Evolutionary conservation across 2,888 invertebrate genomes (phyloP), one percentile per base, ranked within the genome.

Genomic region (Melinaea menophilus): DNA sequence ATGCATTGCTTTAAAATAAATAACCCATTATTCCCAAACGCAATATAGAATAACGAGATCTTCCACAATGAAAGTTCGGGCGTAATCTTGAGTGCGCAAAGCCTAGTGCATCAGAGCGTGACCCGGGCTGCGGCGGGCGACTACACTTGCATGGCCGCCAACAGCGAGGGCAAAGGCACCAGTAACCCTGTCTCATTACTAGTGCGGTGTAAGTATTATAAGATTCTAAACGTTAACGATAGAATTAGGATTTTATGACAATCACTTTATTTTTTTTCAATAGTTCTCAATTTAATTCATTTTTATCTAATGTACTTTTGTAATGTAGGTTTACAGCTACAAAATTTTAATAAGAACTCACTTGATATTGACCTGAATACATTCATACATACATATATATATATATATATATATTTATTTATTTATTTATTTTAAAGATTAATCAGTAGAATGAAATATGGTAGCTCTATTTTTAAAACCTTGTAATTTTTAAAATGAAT

Each of bases 81-180:
- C 47, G 92, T 97, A 63, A 95, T 97, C 75, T 92, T 97, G 75
- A 96, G 96, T 81, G 96, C 96, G 78, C 96, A 95, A 83, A 96
- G 96, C 77, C 89, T 97, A 72, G 96, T 97, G 5, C 93, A 97
- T 65, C 97, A 97, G 82, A 95, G 95, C 73, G 95, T 97, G 65
- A 95, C 95, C 55, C 91, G 96, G 67, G 93, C 94, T 66, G 95
- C 95, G 41, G 96, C 96, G n/a, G 97, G 97, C 4, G 95, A 95
- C 83, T 97, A 96, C 87, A 95, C 95, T 62, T 97, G 97, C 80
- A 92, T 95, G 82, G 96, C 96, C 41, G 95, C 95, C 64, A 97
- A 97, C 85, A 93, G 94, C 64, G 96, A 97, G 82, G 97, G 97
- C 55, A 95, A 94, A 73, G 95, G 95, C 0, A 92, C 93, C 59